phyloP scores from a whole-genome alignment of 2,797 vertebrate genomes.

The Myotis vivesi region DNA sequence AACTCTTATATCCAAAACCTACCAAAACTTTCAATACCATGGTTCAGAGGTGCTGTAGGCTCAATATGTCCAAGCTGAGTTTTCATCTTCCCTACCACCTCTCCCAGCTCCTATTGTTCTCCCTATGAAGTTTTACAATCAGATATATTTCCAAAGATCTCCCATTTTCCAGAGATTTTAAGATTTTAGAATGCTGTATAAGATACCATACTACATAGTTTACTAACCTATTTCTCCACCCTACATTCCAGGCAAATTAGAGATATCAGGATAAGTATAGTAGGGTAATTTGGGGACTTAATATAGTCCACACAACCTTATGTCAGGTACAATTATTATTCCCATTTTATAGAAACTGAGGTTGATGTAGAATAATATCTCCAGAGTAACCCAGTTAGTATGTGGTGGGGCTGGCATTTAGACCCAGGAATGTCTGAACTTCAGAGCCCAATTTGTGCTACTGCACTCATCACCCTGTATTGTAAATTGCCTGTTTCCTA shows the following conservation, averaged over 20 bases:
- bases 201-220: neutral
- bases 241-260: neutral
- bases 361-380: neutral
- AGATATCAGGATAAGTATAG: neutral
- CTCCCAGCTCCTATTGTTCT: neutral
- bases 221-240: neutral
- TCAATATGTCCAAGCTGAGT: neutral
- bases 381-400: neutral
- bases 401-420: neutral
- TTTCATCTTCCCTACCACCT: neutral
- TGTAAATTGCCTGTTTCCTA: neutral
- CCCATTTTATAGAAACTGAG: neutral
- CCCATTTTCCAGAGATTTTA: neutral
- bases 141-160: neutral
- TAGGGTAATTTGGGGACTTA: neutral
- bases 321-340: neutral
- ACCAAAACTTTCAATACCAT: neutral
- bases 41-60: neutral
- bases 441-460: neutral
- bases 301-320: neutral
- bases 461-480: accelerated
- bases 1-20: neutral
- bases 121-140: neutral
- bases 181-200: neutral
- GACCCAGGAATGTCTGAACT: neutral